Conservation (phyloP, 2,888 invertebrate genomes). For the Plebejus argus region DNA sequence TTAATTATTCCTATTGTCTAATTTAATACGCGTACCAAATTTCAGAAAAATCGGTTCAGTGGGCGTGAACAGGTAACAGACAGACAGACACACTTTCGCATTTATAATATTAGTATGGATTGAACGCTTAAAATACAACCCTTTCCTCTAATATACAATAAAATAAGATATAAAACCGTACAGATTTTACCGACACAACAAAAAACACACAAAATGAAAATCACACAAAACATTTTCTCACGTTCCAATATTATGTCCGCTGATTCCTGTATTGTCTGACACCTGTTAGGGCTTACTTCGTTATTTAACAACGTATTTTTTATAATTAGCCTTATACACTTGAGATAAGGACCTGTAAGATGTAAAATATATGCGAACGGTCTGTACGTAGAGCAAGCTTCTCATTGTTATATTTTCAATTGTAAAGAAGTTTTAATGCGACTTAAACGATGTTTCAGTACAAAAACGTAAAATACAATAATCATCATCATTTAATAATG, state of each 20-base stretch:
- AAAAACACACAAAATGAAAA: neutral
- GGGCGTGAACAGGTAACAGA: no score
- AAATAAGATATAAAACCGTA: neutral
- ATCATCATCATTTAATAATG: no score
- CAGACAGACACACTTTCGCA: no score
- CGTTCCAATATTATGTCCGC: slow-evolving; percentile 55
- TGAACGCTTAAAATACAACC: no score
- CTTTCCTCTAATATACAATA: neutral
- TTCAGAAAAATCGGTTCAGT: no score
- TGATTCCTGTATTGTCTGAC: slow-evolving; percentile 54
- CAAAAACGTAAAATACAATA: no score
- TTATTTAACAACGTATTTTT: neutral
- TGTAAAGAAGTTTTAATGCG: neutral
- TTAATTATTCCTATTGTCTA: no score
- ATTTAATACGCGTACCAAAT: no score
- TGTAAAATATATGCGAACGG: neutral
- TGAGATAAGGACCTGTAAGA: neutral
- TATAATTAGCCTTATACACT: neutral
- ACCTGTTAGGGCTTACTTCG: slow-evolving; percentile 64
- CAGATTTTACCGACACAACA: neutral
- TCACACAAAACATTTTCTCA: slow-evolving; percentile 48
- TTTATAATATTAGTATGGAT: no score
- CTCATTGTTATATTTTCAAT: neutral
- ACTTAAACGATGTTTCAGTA: neutral
- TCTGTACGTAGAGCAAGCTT: neutral